phyloP scores from a whole-genome alignment of 1,140 invertebrate species.

The Aleiodes sp. region DNA sequence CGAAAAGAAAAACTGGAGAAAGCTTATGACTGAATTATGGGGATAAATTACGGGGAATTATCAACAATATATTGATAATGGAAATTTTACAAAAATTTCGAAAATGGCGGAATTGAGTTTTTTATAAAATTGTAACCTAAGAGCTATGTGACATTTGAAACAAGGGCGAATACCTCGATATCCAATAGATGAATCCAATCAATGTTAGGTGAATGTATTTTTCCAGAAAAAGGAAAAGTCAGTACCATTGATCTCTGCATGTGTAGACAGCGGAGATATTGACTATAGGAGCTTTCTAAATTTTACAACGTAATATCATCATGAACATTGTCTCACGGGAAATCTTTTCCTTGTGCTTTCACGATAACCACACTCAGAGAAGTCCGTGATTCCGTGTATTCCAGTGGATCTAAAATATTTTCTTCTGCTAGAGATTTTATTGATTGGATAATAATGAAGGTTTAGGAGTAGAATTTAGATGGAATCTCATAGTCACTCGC shows the following conservation, averaged over 20 bases:
- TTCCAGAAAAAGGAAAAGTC: neutral
- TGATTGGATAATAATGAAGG: too few species aligned
- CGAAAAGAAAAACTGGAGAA: too few species aligned
- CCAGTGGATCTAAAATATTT: neutral
- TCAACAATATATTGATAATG: too few species aligned
- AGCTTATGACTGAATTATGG: too few species aligned
- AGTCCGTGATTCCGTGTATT: neutral
- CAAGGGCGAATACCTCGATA: neutral
- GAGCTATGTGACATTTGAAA: neutral
- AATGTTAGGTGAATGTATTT: neutral
- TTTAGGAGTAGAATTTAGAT: too few species aligned
- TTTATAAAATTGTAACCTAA: neutral
- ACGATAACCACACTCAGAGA: constrained; percentile 32
- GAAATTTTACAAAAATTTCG: too few species aligned
- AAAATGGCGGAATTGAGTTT: neutral
- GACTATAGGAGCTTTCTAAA: constrained; percentile 39
- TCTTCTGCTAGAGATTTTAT: too few species aligned
- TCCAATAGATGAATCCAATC: neutral
- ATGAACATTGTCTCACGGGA: constrained; percentile 43
- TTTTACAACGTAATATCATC: constrained; percentile 46
- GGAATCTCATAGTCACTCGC: too few species aligned
- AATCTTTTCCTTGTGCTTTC: constrained; percentile 40
- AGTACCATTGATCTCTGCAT: constrained; percentile 31
- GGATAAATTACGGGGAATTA: too few species aligned
- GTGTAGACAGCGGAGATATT: constrained; percentile 8